Percentiles rank a stretch among this genome's conserved stretches.
phyloP scores from a whole-genome alignment of 2,888 invertebrate species.

The Athalia rosae region DNA sequence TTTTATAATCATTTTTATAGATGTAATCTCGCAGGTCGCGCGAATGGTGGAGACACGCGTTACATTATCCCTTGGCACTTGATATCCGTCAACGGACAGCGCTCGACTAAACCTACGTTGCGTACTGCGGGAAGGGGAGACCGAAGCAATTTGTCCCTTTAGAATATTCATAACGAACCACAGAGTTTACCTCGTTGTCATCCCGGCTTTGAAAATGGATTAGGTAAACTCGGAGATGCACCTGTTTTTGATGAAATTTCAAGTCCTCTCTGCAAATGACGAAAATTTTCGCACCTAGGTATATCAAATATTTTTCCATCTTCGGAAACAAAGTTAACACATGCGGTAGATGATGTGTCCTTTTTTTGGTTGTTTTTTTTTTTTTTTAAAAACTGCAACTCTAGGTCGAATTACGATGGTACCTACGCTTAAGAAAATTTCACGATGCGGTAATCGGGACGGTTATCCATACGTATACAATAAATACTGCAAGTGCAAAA shows the following conservation, averaged over 20 bases:
- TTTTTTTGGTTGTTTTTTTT: too few species aligned
- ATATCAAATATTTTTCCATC: too few species aligned
- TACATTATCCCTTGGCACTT: conserved; percentile 37
- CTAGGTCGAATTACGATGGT: too few species aligned
- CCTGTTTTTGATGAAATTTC: conserved; percentile 18
- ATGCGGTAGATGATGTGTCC: too few species aligned
- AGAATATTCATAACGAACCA: conserved; percentile 43
- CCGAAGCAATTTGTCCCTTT: conserved; percentile 39
- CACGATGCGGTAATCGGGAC: too few species aligned
- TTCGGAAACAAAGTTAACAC: too few species aligned
- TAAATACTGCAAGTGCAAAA: too few species aligned
- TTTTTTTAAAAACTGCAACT: too few species aligned
- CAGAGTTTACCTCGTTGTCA: conserved; percentile 34
- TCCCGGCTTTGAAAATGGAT: conserved; percentile 42
- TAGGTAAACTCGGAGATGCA: conserved; percentile 21
- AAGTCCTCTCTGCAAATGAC: neutral
- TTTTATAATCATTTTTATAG: conserved; percentile 35
- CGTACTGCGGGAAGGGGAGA: conserved; percentile 3
- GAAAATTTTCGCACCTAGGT: too few species aligned
- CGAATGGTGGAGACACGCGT: conserved; percentile 33
- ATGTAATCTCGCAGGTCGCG: conserved; percentile 32
- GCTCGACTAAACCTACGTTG: conserved; percentile 31
- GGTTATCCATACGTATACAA: too few species aligned
- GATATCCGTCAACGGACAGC: conserved; percentile 44
- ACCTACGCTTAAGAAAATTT: too few species aligned